These are phyloP conservation scores for Nymphalis io DNA, from an alignment of 1,140 invertebrate genomes.

Conservation along the genomic window DNA sequence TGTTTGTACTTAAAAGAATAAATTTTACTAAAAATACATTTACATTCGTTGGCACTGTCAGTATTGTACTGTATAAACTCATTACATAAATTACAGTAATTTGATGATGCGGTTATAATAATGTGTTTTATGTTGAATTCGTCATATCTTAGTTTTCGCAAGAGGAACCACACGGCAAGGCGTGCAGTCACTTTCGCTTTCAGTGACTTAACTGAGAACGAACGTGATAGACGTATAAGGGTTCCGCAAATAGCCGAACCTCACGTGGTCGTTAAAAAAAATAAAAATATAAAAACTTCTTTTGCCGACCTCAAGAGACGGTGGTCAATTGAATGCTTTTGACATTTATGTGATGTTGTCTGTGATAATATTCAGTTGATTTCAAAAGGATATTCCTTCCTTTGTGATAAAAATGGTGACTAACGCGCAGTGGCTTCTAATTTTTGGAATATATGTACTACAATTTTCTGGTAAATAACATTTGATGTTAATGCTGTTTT, in stretches of 20 bases:
- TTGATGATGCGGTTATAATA: slow-evolving; percentile 23
- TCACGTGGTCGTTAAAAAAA: slow-evolving; percentile 21
- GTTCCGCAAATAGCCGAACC: slow-evolving; percentile 11
- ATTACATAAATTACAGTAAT: slow-evolving; percentile 33
- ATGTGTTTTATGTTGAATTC: slow-evolving; percentile 14
- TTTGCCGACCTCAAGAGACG: background rate
- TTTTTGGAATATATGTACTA: slow-evolving; percentile 77
- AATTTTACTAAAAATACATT: too few relatives aligned
- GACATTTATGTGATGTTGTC: slow-evolving; percentile 23
- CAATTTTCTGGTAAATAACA: slow-evolving; percentile 61
- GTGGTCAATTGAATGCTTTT: slow-evolving; percentile 8
- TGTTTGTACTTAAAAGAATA: too few relatives aligned
- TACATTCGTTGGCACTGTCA: background rate
- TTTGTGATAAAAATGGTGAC: slow-evolving; percentile 51
- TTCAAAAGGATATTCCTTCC: background rate
- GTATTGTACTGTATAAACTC: background rate
- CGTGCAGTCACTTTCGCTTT: slow-evolving; percentile 53
- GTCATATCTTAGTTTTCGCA: slow-evolving; percentile 45
- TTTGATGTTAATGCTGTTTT: background rate
- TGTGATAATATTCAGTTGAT: slow-evolving; percentile 20
- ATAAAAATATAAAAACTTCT: background rate
- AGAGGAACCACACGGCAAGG: slow-evolving; percentile 57
- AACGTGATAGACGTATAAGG: slow-evolving; percentile 63
- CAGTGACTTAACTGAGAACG: slow-evolving; percentile 52
- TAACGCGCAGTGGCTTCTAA: slow-evolving; percentile 75